Conservation (phyloP, 1,140 invertebrate genomes). For the Capitella teleta region DNA sequence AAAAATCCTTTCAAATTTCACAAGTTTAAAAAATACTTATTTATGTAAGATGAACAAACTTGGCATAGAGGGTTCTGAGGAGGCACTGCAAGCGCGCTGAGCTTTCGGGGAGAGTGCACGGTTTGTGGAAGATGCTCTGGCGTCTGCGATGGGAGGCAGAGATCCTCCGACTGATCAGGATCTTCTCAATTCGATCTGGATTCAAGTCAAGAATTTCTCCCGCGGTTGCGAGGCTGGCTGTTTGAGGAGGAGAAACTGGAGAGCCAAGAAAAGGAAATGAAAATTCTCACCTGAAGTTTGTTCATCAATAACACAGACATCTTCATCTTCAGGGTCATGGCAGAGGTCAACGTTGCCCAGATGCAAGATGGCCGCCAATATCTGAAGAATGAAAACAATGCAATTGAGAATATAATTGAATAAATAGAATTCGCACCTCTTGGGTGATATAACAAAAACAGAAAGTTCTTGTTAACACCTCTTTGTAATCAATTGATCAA, state of each 20-base stretch:
- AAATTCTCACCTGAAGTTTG: neutral
- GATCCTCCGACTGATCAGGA: slow-evolving; percentile 42
- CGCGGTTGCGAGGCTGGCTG: neutral
- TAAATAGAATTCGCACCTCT: too few species aligned
- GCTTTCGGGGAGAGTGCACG: slow-evolving; percentile 54
- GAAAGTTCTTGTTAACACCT: too few species aligned
- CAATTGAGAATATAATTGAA: too few species aligned
- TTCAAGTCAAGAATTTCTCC: neutral
- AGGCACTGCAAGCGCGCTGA: slow-evolving; percentile 53
- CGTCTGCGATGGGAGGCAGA: slow-evolving; percentile 55
- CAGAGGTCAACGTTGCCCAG: slow-evolving; percentile 73
- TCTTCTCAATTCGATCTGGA: neutral
- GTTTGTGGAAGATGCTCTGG: slow-evolving; percentile 52
- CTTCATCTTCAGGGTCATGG: slow-evolving; percentile 42
- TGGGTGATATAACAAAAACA: too few species aligned
- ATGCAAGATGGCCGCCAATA: slow-evolving; percentile 78
- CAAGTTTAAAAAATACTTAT: neutral
- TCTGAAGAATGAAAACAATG: too few species aligned
- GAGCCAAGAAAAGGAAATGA: neutral
- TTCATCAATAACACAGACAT: slow-evolving; percentile 2
- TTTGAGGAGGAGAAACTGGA: neutral
- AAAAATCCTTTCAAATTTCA: slow-evolving; percentile 71
- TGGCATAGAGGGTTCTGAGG: slow-evolving; percentile 56
- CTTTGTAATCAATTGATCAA: too few species aligned
- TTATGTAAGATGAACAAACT: slow-evolving; percentile 29